These are phyloP conservation scores for Archivesica marissinica DNA, from an alignment of 1,140 invertebrate genomes.

Conservation along the genomic window DNA sequence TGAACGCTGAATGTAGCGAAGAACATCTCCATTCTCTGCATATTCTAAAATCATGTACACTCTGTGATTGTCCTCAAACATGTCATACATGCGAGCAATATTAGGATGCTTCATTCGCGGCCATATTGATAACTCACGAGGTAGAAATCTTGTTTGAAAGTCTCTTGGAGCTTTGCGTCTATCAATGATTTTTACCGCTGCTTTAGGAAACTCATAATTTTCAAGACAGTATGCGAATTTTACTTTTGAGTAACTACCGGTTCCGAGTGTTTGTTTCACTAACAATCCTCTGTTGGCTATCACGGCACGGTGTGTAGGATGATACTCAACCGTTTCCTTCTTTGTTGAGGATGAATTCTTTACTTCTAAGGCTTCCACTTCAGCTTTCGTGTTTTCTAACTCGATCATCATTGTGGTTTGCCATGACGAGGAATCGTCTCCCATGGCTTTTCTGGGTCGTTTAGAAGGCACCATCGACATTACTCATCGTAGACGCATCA, in stretches of 20 bases:
- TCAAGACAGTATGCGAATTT: conserved; percentile 77
- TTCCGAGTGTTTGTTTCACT: conserved; percentile 78
- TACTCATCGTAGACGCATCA: not conserved
- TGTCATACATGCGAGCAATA: conserved; percentile 89
- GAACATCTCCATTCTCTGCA: conserved; percentile 80
- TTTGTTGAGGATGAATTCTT: conserved; percentile 65
- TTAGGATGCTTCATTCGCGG: conserved; percentile 94
- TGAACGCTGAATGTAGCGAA: conserved; percentile 81
- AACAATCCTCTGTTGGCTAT: conserved; percentile 78
- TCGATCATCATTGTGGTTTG: conserved; percentile 68
- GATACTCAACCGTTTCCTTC: conserved; percentile 75
- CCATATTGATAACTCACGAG: conserved; percentile 94
- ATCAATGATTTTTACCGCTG: conserved; percentile 96
- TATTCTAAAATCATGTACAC: conserved; percentile 82
- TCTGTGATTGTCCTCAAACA: conserved; percentile 79
- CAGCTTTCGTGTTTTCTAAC: conserved; percentile 77
- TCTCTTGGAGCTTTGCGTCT: conserved; percentile 89
- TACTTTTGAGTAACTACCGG: conserved; percentile 83
- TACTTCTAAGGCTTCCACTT: conserved; percentile 77
- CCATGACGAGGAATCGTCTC: conserved; percentile 62
- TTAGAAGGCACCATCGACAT: conserved; percentile 75
- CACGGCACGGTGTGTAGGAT: conserved; percentile 80
- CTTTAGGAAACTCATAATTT: conserved; percentile 77
- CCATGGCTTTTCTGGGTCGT: conserved; percentile 70
- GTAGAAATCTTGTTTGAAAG: conserved; percentile 95